Conservation (phyloP, 2,888 invertebrate genomes). For the Agonopterix heracliana region DNA sequence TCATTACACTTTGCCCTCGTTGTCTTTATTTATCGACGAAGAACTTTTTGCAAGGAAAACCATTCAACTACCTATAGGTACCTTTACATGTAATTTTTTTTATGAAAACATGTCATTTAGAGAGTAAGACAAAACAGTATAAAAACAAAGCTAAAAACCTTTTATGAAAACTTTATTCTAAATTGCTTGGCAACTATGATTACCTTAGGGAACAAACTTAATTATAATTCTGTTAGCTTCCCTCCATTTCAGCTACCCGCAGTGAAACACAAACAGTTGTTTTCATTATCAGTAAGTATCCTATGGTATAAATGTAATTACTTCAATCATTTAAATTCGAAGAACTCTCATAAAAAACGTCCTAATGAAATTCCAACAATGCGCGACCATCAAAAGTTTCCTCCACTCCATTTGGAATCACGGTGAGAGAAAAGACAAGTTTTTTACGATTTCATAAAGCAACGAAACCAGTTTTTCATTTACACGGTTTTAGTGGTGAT, state of each 20-base stretch:
- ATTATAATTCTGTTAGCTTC: too few relatives aligned
- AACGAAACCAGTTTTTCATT: slow-evolving; percentile 72
- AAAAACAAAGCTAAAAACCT: too few relatives aligned
- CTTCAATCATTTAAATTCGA: slow-evolving; percentile 21
- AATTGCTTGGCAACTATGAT: too few relatives aligned
- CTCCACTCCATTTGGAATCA: slow-evolving; percentile 30
- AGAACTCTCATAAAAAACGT: slow-evolving; percentile 31
- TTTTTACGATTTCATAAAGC: slow-evolving; percentile 73
- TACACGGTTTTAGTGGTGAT: slow-evolving; percentile 72
- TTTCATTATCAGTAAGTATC: too few relatives aligned
- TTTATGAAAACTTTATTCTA: too few relatives aligned
- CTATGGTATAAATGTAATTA: too few relatives aligned
- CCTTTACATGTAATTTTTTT: too few relatives aligned
- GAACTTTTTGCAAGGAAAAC: background rate
- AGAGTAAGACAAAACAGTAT: too few relatives aligned
- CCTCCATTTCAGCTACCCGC: too few relatives aligned
- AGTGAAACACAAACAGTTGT: too few relatives aligned
- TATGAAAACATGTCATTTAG: too few relatives aligned
- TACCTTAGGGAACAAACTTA: too few relatives aligned
- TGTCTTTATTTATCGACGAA: slow-evolving; percentile 24
- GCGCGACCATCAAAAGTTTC: slow-evolving; percentile 60
- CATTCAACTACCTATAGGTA: background rate
- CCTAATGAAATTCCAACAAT: slow-evolving; percentile 65
- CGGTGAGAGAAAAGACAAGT: slow-evolving; percentile 55
- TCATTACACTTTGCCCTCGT: slow-evolving; percentile 68